Percentiles rank a stretch among this genome's conserved stretches.
Evolutionary conservation across 1,140 invertebrate genomes (phyloP).

Genomic region (Chelonus insularis): DNA sequence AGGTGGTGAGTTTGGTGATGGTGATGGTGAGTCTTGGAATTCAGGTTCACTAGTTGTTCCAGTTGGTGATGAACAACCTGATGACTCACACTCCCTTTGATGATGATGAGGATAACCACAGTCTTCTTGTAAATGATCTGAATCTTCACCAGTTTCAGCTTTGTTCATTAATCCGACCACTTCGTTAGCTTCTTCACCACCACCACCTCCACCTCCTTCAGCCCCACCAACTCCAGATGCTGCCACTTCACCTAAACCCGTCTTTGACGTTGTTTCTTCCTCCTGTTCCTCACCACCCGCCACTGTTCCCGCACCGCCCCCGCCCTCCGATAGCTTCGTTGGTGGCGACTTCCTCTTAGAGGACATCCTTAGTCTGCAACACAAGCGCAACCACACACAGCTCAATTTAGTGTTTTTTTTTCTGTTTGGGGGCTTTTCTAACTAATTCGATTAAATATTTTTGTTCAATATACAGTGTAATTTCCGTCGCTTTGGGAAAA

Average conservation of each 20-base stretch:
- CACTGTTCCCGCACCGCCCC: conserved; percentile 59
- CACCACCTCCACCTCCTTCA: conserved; percentile 10
- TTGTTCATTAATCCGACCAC: no score
- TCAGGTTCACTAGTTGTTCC: conserved; percentile 52
- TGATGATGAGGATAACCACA: conserved; percentile 42
- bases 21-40: conserved; percentile 49
- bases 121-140: conserved; percentile 37
- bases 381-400: conserved; percentile 37
- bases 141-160: background rate
- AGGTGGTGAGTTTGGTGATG: conserved; percentile 47
- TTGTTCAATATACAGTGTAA: conserved; percentile 15
- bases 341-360: conserved; percentile 91
- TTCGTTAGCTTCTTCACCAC: background rate
- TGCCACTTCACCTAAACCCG: conserved; percentile 45
- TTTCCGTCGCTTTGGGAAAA: background rate
- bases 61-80: conserved; percentile 55
- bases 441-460: conserved; percentile 9
- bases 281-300: conserved; percentile 67
- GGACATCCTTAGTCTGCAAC: conserved; percentile 83
- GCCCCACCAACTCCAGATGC: conserved; percentile 2
- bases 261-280: conserved; percentile 60
- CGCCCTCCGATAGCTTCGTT: conserved; percentile 84
- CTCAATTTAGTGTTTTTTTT: conserved; percentile 14
- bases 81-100: conserved; percentile 41
- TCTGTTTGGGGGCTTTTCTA: background rate